Evolutionary conservation across 1,140 invertebrate species (phyloP).

Genomic region (Sitophilus oryzae): DNA sequence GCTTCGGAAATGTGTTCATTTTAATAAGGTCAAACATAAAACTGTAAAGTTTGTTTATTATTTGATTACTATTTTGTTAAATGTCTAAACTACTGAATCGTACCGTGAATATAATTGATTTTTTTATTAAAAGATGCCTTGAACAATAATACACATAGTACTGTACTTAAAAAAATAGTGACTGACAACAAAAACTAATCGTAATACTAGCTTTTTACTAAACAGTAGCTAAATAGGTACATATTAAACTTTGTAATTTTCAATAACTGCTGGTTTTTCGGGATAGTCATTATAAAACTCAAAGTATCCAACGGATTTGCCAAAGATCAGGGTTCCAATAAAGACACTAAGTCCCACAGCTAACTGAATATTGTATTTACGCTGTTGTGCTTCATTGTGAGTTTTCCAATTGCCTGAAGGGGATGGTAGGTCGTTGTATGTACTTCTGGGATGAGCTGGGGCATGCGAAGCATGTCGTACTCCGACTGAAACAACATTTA

Average conservation of each 20-base stretch:
- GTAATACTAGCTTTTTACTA: constrained; percentile 9
- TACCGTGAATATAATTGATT: too few species aligned
- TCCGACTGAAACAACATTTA: constrained; percentile 1
- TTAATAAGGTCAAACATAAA: too few species aligned
- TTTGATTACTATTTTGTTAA: too few species aligned
- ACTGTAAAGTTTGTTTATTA: too few species aligned
- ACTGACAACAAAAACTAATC: constrained; percentile 3
- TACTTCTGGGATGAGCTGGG: constrained; percentile 2
- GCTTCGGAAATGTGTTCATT: too few species aligned
- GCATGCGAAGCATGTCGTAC: constrained; percentile 9
- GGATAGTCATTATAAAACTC: constrained; percentile 56
- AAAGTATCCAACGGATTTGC: constrained; percentile 51
- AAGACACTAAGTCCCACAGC: constrained; percentile 54
- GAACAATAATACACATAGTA: not conserved
- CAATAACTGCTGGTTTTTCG: constrained; percentile 33
- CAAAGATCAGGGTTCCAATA: constrained; percentile 51
- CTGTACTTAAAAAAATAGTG: not conserved
- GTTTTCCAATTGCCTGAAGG: constrained; percentile 70
- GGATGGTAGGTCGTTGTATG: constrained; percentile 61
- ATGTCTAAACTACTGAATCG: too few species aligned
- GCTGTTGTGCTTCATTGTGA: constrained; percentile 55
- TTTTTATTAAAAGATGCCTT: not conserved
- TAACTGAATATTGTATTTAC: constrained; percentile 62
- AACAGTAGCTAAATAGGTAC: not conserved
- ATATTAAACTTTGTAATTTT: constrained; percentile 25